phyloP scores from a whole-genome alignment of 2,888 invertebrate species.

The Mantis religiosa region DNA sequence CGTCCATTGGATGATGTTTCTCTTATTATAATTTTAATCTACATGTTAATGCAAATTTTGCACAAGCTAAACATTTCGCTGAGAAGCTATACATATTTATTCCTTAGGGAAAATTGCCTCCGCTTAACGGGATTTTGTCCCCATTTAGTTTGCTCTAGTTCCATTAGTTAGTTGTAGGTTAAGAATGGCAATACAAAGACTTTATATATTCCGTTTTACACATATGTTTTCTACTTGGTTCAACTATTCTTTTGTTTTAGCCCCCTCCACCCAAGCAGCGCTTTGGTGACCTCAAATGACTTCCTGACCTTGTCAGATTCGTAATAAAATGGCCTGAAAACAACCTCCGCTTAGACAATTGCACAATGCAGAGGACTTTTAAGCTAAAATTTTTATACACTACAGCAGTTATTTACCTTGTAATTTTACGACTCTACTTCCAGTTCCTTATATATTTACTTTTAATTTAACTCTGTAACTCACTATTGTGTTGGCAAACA shows the following conservation, averaged over 20 bases:
- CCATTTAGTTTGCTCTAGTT: background rate
- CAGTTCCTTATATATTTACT: background rate
- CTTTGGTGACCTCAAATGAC: conserved; percentile 10
- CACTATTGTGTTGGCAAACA: background rate
- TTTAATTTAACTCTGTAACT: background rate
- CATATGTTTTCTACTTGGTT: background rate
- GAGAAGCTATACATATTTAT: background rate
- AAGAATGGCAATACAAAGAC: background rate
- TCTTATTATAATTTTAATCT: no score
- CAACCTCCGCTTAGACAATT: background rate
- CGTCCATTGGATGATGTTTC: no score
- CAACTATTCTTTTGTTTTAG: background rate
- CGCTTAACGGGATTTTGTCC: background rate
- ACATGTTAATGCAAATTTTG: no score
- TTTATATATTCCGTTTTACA: background rate
- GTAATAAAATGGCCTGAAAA: background rate
- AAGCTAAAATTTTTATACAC: background rate
- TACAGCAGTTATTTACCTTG: background rate
- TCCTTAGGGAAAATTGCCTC: background rate
- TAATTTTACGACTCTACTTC: background rate
- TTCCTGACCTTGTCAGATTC: conserved; percentile 8
- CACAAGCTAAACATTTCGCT: no score
- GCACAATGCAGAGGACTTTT: background rate
- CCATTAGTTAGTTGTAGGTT: background rate
- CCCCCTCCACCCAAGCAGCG: background rate